Base-by-base conservation (phyloP, 53 echinoderm and acorn worm species). In the Glandiceps talaboti region DNA sequence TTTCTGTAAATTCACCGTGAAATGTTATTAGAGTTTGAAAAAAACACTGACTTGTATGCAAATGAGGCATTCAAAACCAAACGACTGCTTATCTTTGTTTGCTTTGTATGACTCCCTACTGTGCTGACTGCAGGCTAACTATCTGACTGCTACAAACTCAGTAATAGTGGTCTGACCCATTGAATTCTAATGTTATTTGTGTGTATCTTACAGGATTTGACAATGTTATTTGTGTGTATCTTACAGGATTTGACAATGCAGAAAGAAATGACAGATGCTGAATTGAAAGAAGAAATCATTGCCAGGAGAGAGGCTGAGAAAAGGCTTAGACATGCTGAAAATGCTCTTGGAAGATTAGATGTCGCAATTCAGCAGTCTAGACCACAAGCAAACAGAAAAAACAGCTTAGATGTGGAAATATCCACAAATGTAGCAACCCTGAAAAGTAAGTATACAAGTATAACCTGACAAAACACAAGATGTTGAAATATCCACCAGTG, bases 261-360 rank as follows among this genome's bases (percentile, higher is more conserved):
- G 79, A 99, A 99, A 75, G 94, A 99, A 76, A 79, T 99, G 86
- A 99, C 99, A 27, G 99, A 99, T 79, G 83, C 94, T 1, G 94
- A 94, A 82, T 82, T 99, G 27, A 84, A 86, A 74, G 91, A 99
- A 33, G 94, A 99, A 85, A 94, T 94, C 76, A 93, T 99, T 73
- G 93, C 99, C 20, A 87, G 99, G 28, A 83, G 88, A 76, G 99
- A 99, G 14, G 99, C 99, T 0, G 99, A 94, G 82, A 82, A 88
- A 74, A 80, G 99, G 33, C 83, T 99, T 14, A 85, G 91, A 82
- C 83, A 93, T 25, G 97, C 97, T 0, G 97, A 97, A 75, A 91
- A 93, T 30, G 90, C 99, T 25, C 89, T 99, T 79, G 79, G 84
- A 0, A 85, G 91, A 76, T 64, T 99, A 72, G 99, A 99, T 74